Percentiles rank a stretch among this genome's conserved stretches.
phyloP scores from a whole-genome alignment of 1,140 invertebrate species.

The Drosophila melanogaster region Release_6_plus_ISO1_MT NT_033777.3:9404001-9404500 shows the following conservation, averaged over 20 bases:
- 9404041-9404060: constrained; percentile 8
- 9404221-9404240: no score
- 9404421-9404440: constrained; percentile 28
- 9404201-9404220: no score
- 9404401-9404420: constrained; percentile 28
- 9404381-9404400: constrained; percentile 12
- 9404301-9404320: not conserved
- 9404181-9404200: not conserved
- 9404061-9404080: constrained; percentile 6
- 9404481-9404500: not conserved
- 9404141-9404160: not conserved
- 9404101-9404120: constrained; percentile 70
- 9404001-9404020: constrained; percentile 11
- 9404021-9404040: constrained; percentile 43
- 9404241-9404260: no score
- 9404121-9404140: constrained; percentile 34
- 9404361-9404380: not conserved
- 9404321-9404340: not conserved
- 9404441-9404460: constrained; percentile 15
- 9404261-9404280: not conserved
- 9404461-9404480: constrained; percentile 1
- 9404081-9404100: constrained; percentile 38
- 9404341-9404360: not conserved
- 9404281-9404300: not conserved
- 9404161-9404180: no score